These are phyloP conservation scores for Thysanoteuthis rhombus DNA, from an alignment of 2,888 invertebrate genomes.

Conservation along the genomic window DNA sequence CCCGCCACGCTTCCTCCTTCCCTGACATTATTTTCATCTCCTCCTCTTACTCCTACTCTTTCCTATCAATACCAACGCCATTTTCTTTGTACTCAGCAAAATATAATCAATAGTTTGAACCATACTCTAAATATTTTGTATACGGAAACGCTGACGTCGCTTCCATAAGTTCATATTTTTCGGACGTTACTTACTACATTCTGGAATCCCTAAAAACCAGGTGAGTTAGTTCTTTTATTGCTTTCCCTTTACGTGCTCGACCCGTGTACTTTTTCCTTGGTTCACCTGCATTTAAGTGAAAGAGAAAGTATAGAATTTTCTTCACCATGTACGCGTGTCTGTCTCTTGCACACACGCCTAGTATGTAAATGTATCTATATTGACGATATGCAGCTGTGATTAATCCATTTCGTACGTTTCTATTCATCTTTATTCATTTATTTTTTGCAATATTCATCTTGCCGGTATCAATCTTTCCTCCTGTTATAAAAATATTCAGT, in stretches of 20 bases:
- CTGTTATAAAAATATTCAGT: neutral
- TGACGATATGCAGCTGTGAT: neutral
- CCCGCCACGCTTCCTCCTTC: neutral
- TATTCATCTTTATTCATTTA: neutral
- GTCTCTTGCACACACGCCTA: neutral
- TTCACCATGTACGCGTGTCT: neutral
- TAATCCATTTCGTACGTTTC: neutral
- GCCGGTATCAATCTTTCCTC: neutral
- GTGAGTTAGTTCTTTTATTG: conserved; percentile 15
- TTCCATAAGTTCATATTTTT: conserved; percentile 24
- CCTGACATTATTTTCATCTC: neutral
- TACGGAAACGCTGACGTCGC: conserved; percentile 29
- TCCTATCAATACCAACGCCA: conserved; percentile 20
- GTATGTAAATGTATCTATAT: neutral
- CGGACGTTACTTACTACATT: conserved; percentile 28
- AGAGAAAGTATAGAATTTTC: neutral
- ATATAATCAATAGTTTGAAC: conserved; percentile 31
- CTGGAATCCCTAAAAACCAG: conserved; percentile 30
- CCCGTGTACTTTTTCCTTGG: neutral
- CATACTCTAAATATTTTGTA: conserved; percentile 28
- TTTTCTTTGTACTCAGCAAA: conserved; percentile 33
- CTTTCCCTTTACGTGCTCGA: neutral
- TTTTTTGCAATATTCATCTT: neutral
- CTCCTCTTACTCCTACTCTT: conserved; percentile 22
- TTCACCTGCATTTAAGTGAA: neutral